Percentiles rank a stretch among this genome's conserved stretches.
Conservation (phyloP, 2,113 vertebrate species). For the Heteronetta atricapilla region DNA sequence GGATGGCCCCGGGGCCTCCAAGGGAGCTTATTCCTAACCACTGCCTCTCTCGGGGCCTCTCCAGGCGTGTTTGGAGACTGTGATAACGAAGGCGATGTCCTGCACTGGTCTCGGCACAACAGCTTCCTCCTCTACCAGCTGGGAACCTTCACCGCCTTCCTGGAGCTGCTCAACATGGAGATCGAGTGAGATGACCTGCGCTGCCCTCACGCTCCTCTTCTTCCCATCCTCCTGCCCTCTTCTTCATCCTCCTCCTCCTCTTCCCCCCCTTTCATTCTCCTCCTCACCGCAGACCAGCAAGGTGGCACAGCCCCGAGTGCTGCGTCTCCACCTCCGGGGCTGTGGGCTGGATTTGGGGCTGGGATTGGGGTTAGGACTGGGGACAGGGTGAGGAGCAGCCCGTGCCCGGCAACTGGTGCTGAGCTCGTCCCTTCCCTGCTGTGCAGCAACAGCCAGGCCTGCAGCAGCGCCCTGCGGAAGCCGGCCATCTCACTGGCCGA, state of each 20-base stretch:
- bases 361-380: neutral
- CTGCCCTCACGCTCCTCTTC: neutral
- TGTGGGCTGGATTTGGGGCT: fast-evolving
- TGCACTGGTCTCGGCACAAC: conserved; percentile 93
- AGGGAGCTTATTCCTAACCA: neutral
- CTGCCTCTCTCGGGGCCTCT: neutral
- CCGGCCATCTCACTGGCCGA: conserved; percentile 96
- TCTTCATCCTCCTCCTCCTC: neutral
- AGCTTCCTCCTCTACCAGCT: conserved; percentile 93
- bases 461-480: conserved; percentile 91
- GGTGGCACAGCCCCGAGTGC: fast-evolving
- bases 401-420: fast-evolving
- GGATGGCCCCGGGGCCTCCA: fast-evolving
- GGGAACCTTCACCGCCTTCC: conserved; percentile 93
- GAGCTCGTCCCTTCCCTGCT: fast-evolving
- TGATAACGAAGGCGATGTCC: conserved; percentile 85
- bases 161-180: conserved; percentile 98
- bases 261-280: fast-evolving
- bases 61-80: conserved; percentile 92
- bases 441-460: conserved; percentile 92
- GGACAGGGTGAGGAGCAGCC: neutral
- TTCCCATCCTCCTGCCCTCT: neutral
- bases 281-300: neutral
- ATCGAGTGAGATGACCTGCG: conserved; percentile 81
- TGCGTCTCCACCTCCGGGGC: neutral